Evolutionary conservation across 2,888 invertebrate genomes (phyloP), one percentile per base, ranked within the genome.

Genomic region (Chirona hameri): DNA sequence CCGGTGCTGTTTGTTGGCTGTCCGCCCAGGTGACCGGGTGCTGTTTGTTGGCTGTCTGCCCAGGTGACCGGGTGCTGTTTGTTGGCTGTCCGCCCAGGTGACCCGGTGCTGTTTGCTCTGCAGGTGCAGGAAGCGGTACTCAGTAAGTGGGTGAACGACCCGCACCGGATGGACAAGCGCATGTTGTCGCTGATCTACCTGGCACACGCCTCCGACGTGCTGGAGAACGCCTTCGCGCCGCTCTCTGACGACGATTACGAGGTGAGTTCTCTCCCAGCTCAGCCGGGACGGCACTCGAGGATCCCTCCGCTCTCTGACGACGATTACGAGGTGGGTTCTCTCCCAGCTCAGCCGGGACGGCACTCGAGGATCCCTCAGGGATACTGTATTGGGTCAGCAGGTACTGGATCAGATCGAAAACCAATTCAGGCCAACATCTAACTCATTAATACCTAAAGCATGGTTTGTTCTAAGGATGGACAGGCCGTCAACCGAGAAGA

Each of bases 221-320:
- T 99, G 83, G 99, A 99, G 90, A 99, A 99, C 89, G 99, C 99
- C 82, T 99, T 99, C 89, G 97, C 98, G 39, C 98, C 99, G 4
- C 91, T 99, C 21, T 95, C 95, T 82, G 97, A 97, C 87, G 98
- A 98, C 87, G 98, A 98, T 89, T 85, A 85, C 82, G 85, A 85
- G 84, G 85, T 84, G 79, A 29, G 79, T 48, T 18, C 15, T 14
- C 76, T 5, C 39, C 21, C 60, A 24, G 60, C 39, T 39, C 39
- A 39, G n/a, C 24, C n/a, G n/a, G 21, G 60, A 4, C 65, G 27
- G 65, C n/a, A 27, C 7, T n/a, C n/a, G n/a, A n/a, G n/a, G n/a
- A n/a, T 99, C 89, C 97, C 98, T 39, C 98, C 99, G 3, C 91
- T 99, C 21, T 95, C 95, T 82, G 97, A 97, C 87, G 98, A 98